Evolutionary conservation across 2,113 vertebrate genomes (phyloP).

Genomic region (Phasianus colchicus): DNA sequence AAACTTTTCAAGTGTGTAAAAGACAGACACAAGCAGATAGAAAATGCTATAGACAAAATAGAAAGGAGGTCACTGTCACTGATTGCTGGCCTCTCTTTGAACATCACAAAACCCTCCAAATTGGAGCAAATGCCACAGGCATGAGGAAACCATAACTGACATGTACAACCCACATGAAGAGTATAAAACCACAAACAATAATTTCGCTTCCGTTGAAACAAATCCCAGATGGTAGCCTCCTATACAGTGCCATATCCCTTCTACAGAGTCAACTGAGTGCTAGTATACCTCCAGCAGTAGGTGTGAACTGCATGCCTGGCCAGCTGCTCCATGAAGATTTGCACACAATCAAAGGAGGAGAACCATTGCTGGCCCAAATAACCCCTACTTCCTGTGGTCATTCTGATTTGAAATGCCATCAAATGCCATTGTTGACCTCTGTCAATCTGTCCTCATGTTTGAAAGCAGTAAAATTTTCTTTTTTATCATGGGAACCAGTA

Average conservation of each 20-base stretch:
- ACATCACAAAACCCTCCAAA: neutral
- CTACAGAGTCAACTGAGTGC: neutral
- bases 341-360: rapidly evolving
- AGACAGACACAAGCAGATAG: rapidly evolving
- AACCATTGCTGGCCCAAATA: neutral
- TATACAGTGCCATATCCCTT: neutral
- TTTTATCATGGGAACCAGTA: neutral
- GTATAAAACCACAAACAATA: neutral
- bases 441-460: neutral
- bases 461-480: neutral
- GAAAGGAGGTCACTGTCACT: neutral
- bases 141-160: neutral
- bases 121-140: neutral
- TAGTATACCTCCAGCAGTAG: neutral
- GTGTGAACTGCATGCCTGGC: rapidly evolving
- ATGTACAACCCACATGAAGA: neutral
- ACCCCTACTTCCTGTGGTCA: neutral
- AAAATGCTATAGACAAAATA: neutral
- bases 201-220: neutral
- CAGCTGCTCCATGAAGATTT: neutral
- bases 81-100: neutral
- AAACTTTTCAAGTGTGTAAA: neutral
- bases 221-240: neutral
- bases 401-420: neutral
- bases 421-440: neutral